phyloP scores from a whole-genome alignment of 2,888 invertebrate genomes.

The Julus scandinavius region DNA sequence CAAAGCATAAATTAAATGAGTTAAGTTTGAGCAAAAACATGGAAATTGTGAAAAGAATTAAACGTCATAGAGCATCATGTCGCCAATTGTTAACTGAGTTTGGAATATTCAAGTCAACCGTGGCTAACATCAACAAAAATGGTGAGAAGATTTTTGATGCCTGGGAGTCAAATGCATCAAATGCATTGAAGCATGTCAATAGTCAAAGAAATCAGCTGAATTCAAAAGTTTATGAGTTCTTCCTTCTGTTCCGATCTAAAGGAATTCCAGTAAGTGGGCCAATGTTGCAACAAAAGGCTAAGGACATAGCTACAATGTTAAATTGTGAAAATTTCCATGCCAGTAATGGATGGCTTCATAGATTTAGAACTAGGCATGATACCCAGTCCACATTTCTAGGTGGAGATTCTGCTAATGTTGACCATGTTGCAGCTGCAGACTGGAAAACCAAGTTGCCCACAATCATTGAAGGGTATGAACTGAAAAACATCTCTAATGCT shows the following conservation, averaged over 20 bases:
- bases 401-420: background rate
- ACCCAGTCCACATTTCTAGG: background rate
- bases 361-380: constrained; percentile 25
- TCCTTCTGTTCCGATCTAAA: background rate
- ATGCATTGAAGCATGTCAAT: background rate
- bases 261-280: background rate
- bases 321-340: background rate
- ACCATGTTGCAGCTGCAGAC: constrained; percentile 29
- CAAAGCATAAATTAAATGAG: too few relatives aligned
- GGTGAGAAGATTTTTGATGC: background rate
- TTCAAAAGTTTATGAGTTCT: background rate
- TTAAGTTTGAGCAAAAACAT: too few relatives aligned
- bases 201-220: background rate
- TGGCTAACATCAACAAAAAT: background rate
- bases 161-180: background rate
- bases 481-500: constrained; percentile 22
- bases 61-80: background rate
- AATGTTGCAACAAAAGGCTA: constrained; percentile 34
- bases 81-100: background rate
- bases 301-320: background rate
- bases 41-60: too few relatives aligned
- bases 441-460: constrained; percentile 46
- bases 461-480: constrained; percentile 3
- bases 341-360: constrained; percentile 40
- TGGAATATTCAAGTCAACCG: constrained; percentile 20